Conservation (phyloP, 2,113 vertebrate species). For the Sinocyclocheilus maitianheensis region DNA sequence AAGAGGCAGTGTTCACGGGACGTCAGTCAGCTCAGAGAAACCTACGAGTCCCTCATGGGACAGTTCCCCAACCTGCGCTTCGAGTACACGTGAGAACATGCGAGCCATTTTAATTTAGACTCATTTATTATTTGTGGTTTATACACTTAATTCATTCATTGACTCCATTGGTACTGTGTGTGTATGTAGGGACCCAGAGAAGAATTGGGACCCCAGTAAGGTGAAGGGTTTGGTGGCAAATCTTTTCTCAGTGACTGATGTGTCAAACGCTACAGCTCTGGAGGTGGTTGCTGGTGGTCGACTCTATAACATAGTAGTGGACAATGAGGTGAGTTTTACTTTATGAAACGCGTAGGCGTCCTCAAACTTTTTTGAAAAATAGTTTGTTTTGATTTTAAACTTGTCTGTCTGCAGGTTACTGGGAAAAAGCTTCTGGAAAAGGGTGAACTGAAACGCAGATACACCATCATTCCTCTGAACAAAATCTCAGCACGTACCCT, state of each 20-base stretch:
- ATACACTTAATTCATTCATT: neutral
- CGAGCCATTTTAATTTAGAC: neutral
- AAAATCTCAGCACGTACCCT: conserved; percentile 88
- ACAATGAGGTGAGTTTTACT: conserved; percentile 84
- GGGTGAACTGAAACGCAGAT: conserved; percentile 86
- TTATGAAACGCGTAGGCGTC: neutral
- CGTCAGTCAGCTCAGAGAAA: conserved; percentile 76
- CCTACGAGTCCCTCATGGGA: conserved; percentile 79
- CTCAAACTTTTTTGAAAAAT: neutral
- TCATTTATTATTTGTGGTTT: neutral
- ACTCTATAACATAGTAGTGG: conserved; percentile 91
- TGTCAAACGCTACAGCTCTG: conserved; percentile 83
- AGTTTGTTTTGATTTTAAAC: neutral
- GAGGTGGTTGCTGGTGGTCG: conserved; percentile 89
- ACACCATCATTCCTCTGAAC: conserved; percentile 94
- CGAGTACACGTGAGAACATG: conserved; percentile 86
- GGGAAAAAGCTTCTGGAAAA: conserved; percentile 91
- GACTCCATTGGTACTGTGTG: conserved; percentile 20
- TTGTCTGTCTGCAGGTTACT: conserved; percentile 78
- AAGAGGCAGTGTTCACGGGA: conserved; percentile 76
- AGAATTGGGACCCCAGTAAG: conserved; percentile 79
- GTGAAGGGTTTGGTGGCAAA: conserved; percentile 90
- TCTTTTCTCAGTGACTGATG: conserved; percentile 84
- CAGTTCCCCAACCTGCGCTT: conserved; percentile 88
- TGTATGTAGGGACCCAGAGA: conserved; percentile 83